These are phyloP conservation scores for Rhizomys pruinosus DNA, from an alignment of 2,113 vertebrate species.

Conservation along the genomic window DNA sequence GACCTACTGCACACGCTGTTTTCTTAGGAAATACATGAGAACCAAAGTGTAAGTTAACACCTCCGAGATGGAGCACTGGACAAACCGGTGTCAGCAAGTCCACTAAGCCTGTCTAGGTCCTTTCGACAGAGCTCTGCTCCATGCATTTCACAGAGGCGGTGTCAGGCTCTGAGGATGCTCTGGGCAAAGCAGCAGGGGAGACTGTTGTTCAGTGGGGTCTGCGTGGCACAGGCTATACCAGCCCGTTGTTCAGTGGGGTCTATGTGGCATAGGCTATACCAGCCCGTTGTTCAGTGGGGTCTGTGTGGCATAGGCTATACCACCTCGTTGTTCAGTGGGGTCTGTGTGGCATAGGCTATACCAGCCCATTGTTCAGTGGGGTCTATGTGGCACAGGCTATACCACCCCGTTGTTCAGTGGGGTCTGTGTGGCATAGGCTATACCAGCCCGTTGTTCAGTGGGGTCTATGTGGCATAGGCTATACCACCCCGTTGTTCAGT, in stretches of 20 bases:
- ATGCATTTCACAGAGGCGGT: not conserved
- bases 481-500: not conserved
- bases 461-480: too few species aligned
- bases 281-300: not conserved
- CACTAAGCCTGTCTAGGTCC: not conserved
- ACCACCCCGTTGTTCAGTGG: not conserved
- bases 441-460: not conserved
- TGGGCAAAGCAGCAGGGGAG: not conserved
- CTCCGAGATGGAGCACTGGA: fast-evolving
- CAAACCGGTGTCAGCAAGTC: not conserved
- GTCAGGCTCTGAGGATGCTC: not conserved
- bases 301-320: not conserved
- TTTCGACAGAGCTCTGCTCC: fast-evolving
- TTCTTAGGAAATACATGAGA: not conserved
- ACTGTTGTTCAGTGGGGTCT: not conserved
- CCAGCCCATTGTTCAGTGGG: not conserved
- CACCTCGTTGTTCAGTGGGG: not conserved
- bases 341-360: not conserved
- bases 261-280: not conserved
- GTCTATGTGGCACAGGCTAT: not conserved
- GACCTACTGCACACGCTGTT: not conserved
- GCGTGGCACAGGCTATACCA: not conserved
- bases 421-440: too few species aligned
- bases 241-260: not conserved
- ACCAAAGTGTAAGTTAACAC: fast-evolving